Percentiles rank a stretch among this genome's conserved stretches.
Conservation (phyloP, 2,888 invertebrate species). For the Eristalinus sepulchralis region DNA sequence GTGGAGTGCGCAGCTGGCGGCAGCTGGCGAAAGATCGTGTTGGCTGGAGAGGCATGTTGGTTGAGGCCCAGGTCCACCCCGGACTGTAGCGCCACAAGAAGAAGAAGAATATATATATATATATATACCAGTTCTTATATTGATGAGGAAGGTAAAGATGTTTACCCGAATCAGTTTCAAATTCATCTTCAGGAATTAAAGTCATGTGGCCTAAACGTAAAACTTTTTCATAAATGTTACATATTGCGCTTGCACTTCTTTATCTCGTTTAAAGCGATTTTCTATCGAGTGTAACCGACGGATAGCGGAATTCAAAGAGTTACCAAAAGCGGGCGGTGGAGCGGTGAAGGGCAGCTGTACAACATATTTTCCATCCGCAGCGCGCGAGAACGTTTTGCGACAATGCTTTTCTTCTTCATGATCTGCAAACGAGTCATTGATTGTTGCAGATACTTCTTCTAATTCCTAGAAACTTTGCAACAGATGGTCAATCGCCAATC, state of each 20-base stretch:
- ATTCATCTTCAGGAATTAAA: background rate
- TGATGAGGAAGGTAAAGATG: constrained; percentile 58
- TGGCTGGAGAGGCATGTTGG: too few species aligned
- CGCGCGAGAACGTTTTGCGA: background rate
- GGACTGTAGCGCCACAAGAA: too few species aligned
- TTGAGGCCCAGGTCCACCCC: too few species aligned
- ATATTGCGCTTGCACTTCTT: background rate
- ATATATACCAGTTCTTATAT: too few species aligned
- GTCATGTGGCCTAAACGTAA: constrained; percentile 40
- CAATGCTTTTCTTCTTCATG: background rate
- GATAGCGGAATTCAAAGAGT: constrained; percentile 13
- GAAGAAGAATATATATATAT: too few species aligned
- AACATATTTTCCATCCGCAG: background rate
- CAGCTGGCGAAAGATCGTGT: too few species aligned
- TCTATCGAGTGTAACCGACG: too few species aligned
- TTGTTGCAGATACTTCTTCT: too few species aligned
- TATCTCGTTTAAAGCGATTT: background rate
- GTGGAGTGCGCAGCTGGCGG: too few species aligned
- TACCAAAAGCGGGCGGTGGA: background rate
- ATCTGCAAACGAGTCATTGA: background rate
- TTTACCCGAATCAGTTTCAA: too few species aligned
- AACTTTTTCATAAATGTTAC: constrained; percentile 15
- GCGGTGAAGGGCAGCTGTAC: background rate
- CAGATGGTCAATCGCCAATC: background rate
- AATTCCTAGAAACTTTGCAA: background rate